Evolutionary conservation across 2,888 invertebrate species (phyloP).

Genomic region (Alcis repandata): DNA sequence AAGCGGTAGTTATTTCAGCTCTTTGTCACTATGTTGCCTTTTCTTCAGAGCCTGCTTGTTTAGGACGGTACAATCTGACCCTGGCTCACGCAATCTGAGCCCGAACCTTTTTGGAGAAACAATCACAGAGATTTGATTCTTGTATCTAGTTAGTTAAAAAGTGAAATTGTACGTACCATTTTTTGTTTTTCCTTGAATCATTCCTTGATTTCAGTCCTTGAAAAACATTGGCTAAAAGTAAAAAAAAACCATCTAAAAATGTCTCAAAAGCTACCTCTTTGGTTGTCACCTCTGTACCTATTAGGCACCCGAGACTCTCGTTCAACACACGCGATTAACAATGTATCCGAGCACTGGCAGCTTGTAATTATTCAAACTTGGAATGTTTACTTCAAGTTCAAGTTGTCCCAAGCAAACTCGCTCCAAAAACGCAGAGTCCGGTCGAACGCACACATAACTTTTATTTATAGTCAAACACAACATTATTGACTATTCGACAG

Average conservation of each 20-base stretch:
- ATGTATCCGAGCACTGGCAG: not conserved
- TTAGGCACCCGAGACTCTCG: not conserved
- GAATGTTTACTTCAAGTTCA: slow-evolving; percentile 24
- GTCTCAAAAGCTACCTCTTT: too few relatives aligned
- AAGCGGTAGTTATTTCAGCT: slow-evolving; percentile 33
- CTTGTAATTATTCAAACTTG: slow-evolving; percentile 18
- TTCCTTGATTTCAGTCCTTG: too few relatives aligned
- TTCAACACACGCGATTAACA: not conserved
- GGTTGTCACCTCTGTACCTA: too few relatives aligned
- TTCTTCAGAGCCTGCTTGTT: slow-evolving; percentile 56
- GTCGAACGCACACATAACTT: slow-evolving; percentile 46
- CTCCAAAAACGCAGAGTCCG: slow-evolving; percentile 42
- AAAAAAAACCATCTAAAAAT: too few relatives aligned
- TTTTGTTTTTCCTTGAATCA: too few relatives aligned
- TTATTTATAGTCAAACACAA: slow-evolving; percentile 54
- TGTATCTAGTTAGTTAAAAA: not conserved
- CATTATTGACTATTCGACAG: slow-evolving; percentile 55
- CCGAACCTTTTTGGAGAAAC: slow-evolving; percentile 40
- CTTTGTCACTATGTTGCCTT: slow-evolving; percentile 47
- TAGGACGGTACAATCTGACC: slow-evolving; percentile 62
- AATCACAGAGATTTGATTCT: slow-evolving; percentile 31
- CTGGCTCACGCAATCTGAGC: slow-evolving; percentile 43
- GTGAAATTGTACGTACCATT: too few relatives aligned
- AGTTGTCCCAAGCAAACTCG: slow-evolving; percentile 42
- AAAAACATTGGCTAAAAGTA: too few relatives aligned